phyloP scores from a whole-genome alignment of 2,888 invertebrate genomes.

The Microctonus aethiopoides region DNA sequence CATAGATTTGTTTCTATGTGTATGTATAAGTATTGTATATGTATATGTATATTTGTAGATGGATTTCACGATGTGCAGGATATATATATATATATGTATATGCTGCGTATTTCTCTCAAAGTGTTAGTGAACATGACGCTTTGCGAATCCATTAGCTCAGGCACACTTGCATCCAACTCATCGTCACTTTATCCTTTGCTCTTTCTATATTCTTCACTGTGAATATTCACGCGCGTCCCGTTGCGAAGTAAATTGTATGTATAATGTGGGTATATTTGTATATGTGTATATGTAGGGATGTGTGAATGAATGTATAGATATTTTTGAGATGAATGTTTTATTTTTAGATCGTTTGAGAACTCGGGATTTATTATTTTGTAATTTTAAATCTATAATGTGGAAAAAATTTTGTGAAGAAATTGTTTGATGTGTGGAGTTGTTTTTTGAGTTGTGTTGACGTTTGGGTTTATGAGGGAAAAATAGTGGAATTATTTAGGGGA shows the following conservation, averaged over 20 bases:
- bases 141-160: conserved; percentile 55
- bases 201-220: background rate
- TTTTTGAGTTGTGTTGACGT: too few relatives aligned
- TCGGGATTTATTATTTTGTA: too few relatives aligned
- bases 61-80: background rate
- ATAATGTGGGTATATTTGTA: too few relatives aligned
- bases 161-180: conserved; percentile 22
- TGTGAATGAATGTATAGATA: too few relatives aligned
- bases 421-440: too few relatives aligned
- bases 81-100: background rate
- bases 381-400: too few relatives aligned
- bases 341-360: too few relatives aligned
- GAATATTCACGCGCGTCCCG: background rate
- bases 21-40: background rate
- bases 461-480: too few relatives aligned
- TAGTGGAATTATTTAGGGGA: too few relatives aligned
- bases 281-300: background rate
- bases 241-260: too few relatives aligned
- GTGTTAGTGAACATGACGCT: conserved; percentile 50
- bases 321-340: too few relatives aligned
- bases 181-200: conserved; percentile 15
- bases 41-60: background rate
- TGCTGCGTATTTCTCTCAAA: conserved; percentile 20
- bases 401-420: too few relatives aligned
- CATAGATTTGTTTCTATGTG: background rate